Conservation (phyloP, 2,888 invertebrate genomes). For the Dryococelus australis region DNA sequence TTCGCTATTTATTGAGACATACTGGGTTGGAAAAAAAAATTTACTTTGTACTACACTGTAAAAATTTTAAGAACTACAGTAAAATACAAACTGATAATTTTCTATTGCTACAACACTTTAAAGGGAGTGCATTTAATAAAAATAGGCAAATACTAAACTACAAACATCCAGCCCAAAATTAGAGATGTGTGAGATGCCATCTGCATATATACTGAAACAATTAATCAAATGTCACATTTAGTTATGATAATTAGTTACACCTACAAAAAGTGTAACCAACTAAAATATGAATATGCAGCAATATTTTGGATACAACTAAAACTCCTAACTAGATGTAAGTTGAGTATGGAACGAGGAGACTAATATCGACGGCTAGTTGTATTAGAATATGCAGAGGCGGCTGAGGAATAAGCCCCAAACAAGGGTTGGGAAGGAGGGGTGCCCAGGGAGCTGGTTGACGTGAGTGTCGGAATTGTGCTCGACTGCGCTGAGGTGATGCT, state of each 20-base stretch:
- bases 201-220: no score
- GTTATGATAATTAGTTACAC: no score
- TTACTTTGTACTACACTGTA: not conserved
- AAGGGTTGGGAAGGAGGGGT: conserved; percentile 39
- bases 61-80: not conserved
- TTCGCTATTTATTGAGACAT: not conserved
- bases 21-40: not conserved
- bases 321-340: no score
- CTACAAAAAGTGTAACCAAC: no score
- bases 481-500: conserved; percentile 38
- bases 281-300: no score
- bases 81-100: no score
- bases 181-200: not conserved
- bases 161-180: not conserved
- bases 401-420: conserved; percentile 35
- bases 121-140: not conserved
- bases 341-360: not conserved
- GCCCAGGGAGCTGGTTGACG: conserved; percentile 34
- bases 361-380: not conserved
- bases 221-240: no score
- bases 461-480: conserved; percentile 24
- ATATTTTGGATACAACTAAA: no score
- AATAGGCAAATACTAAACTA: not conserved
- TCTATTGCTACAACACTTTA: no score
- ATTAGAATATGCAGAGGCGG: not conserved